Percentiles rank a stretch among this genome's conserved stretches.
phyloP scores from a whole-genome alignment of 1,140 invertebrate genomes.

The Euura lappo region DNA sequence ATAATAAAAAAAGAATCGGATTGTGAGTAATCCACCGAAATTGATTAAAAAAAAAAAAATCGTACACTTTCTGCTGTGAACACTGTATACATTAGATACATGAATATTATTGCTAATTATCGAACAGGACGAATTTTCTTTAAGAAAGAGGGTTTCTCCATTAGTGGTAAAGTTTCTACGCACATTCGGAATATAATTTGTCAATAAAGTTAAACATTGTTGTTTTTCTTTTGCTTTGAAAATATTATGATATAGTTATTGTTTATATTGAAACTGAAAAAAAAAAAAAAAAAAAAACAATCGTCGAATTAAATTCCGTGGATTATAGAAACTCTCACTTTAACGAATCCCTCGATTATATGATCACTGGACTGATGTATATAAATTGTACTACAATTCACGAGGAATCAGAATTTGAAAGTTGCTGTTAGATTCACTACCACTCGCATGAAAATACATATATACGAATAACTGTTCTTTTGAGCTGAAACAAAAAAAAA shows the following conservation, averaged over 20 bases:
- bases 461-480: neutral
- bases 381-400: neutral
- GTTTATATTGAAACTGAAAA: slow-evolving; percentile 13
- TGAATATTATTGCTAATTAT: neutral
- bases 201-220: neutral
- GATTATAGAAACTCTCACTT: neutral
- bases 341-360: neutral
- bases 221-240: no score
- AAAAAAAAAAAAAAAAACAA: slow-evolving; percentile 7
- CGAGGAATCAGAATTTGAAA: neutral
- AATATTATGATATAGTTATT: no score
- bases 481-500: neutral
- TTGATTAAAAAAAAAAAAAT: no score
- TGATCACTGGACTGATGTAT: slow-evolving; percentile 5
- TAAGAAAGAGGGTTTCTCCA: neutral
- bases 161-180: neutral
- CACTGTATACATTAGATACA: neutral
- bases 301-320: neutral
- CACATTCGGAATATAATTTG: slow-evolving; percentile 18
- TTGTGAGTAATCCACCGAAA: no score
- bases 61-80: slow-evolving; percentile 1
- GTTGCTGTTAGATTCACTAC: slow-evolving; percentile 5
- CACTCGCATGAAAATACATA: neutral
- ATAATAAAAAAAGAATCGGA: no score
- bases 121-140: neutral